Base-by-base conservation (phyloP, 2,888 invertebrate genomes). In the Platycheirus rosarum region DNA sequence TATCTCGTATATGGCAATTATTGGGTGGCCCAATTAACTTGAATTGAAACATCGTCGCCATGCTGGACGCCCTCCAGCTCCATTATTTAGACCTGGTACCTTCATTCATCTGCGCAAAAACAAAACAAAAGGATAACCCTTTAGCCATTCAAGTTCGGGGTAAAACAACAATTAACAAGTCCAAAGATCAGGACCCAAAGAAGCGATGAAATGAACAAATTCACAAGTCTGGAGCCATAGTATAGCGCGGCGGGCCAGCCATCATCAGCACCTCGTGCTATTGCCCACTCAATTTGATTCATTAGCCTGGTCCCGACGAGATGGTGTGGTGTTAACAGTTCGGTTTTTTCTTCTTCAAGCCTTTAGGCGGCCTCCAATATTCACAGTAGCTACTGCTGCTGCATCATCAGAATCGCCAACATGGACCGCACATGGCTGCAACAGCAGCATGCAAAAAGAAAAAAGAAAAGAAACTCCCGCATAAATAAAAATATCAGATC, bases 101-200 rank as follows among this genome's bases (percentile, higher is more conserved):
- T 16, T n/a, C 29, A 55, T 60, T 32, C 51, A 74, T 76, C 66
- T 68, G 71, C 55, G 63, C 8, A 37, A 35, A 42, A 13, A 60
- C 16, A 35, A 62, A 53, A 35, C 11, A 37, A 62, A 57, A 57
- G 57, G 62, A 44, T 48, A 77, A 74, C 57, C 63, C 35, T 29
- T 9, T 32, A 75, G 65, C 70, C 80, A 68, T 82, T 82, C 77
- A 82, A 82, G 73, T 82, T 82, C 82, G 76, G 77, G 77, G 82
- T 82, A 82, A 82, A 77, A 82, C 87, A 87, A 87, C 89, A 89
- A 89, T 89, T 89, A 89, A 89, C 89, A 89, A 87, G 89, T 88
- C 88, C 87, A 89, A 88, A 89, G 89, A 89, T 89, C 89, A 89
- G 87, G 89, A 89, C 89, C 89, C 82, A 76, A 71, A 68, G 57